Evolutionary conservation across 2,888 invertebrate species (phyloP).

Genomic region (Malthinus seriepunctatus): DNA sequence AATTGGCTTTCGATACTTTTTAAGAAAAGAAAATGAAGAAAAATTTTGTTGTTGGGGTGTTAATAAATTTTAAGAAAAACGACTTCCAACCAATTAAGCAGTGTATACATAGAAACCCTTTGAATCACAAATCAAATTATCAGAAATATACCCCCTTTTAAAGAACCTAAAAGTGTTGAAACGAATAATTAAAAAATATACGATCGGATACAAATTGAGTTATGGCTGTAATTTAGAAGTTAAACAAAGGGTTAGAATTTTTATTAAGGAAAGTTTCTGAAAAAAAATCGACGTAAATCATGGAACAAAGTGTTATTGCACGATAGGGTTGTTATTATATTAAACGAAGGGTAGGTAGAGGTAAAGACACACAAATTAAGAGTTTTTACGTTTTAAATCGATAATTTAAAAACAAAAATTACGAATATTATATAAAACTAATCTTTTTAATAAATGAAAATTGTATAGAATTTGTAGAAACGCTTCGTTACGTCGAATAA

Average conservation of each 20-base stretch:
- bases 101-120: constrained; percentile 33
- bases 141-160: constrained; percentile 45
- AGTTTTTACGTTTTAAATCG: constrained; percentile 10
- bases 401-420: constrained; percentile 22
- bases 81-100: constrained; percentile 31
- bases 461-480: constrained; percentile 10
- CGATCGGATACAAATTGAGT: constrained; percentile 56
- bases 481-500: constrained; percentile 30
- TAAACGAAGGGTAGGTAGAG: constrained; percentile 28
- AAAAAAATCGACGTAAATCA: constrained; percentile 47
- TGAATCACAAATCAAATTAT: constrained; percentile 48
- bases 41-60: not conserved
- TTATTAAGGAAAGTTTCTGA: constrained; percentile 39
- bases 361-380: no score
- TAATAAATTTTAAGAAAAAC: constrained; percentile 20
- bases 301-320: constrained; percentile 49
- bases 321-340: constrained; percentile 30
- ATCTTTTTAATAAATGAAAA: constrained; percentile 3
- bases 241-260: constrained; percentile 50
- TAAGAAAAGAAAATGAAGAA: no score
- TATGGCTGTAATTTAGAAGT: constrained; percentile 54
- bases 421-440: constrained; percentile 18
- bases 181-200: constrained; percentile 56
- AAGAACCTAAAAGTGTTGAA: constrained; percentile 47
- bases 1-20: no score